phyloP scores from a whole-genome alignment of 2,888 invertebrate genomes.

The Tiliacea citrago region DNA sequence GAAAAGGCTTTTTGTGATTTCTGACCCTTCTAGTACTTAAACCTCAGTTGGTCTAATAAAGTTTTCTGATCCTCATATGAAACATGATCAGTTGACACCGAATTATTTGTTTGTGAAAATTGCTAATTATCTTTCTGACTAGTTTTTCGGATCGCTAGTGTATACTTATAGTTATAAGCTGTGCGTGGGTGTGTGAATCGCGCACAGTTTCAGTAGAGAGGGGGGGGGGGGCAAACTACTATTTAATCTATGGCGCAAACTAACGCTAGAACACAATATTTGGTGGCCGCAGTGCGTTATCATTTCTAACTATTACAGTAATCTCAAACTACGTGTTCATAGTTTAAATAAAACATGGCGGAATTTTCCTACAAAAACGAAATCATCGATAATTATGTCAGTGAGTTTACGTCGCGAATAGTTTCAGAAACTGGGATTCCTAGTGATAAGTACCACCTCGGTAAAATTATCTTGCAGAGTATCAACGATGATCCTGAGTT shows the following conservation, averaged over 20 bases:
- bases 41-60: too few species aligned
- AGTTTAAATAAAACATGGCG: constrained; percentile 8
- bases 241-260: neutral
- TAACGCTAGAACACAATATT: neutral
- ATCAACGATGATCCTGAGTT: constrained; percentile 57
- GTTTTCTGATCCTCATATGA: too few species aligned
- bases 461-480: constrained; percentile 53
- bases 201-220: too few species aligned
- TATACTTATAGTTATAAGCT: neutral
- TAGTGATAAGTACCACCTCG: constrained; percentile 71
- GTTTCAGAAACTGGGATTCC: constrained; percentile 70
- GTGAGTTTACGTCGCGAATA: constrained; percentile 66
- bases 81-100: too few species aligned
- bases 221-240: too few species aligned
- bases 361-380: constrained; percentile 27
- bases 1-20: too few species aligned
- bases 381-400: constrained; percentile 62
- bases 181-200: neutral
- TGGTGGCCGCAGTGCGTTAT: neutral
- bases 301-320: neutral
- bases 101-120: too few species aligned
- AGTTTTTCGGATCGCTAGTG: neutral
- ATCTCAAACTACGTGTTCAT: neutral
- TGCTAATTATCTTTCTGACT: too few species aligned
- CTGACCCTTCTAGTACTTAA: too few species aligned